Evolutionary conservation across 1,140 invertebrate genomes (phyloP).

Genomic region (Papilio helenus): DNA sequence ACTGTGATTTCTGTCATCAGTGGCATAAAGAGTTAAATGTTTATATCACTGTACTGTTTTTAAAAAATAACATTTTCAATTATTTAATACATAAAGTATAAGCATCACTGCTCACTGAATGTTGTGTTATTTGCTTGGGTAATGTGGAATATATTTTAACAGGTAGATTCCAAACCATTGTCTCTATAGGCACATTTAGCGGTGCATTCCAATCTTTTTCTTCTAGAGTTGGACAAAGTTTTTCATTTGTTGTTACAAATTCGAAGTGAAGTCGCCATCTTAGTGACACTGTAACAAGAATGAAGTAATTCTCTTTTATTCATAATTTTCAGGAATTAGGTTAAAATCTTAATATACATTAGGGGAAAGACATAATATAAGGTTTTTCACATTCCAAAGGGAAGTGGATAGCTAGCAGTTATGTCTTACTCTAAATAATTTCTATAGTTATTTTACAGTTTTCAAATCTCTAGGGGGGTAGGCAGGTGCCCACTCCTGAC

Average conservation of each 20-base stretch:
- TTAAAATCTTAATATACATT: no score
- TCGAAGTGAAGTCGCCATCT: conserved; percentile 98
- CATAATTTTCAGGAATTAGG: not conserved
- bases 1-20: not conserved
- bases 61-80: conserved; percentile 23
- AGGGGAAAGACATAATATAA: no score
- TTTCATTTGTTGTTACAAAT: conserved; percentile 92
- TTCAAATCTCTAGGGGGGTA: no score
- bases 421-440: no score
- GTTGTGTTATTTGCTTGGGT: conserved; percentile 89
- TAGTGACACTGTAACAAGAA: conserved; percentile 87
- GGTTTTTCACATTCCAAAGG: no score
- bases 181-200: conserved; percentile 94
- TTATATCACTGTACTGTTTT: not conserved
- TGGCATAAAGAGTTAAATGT: not conserved
- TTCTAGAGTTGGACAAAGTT: conserved; percentile 74
- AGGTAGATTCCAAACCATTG: conserved; percentile 98
- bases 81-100: conserved; percentile 79
- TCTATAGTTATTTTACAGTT: no score
- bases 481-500: no score
- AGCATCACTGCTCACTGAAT: conserved; percentile 75
- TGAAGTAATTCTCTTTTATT: conserved; percentile 30
- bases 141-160: conserved; percentile 96
- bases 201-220: conserved; percentile 92
- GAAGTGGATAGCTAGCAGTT: no score